Conservation (phyloP, 2,888 invertebrate genomes). For the Auanema freiburgensis region DNA sequence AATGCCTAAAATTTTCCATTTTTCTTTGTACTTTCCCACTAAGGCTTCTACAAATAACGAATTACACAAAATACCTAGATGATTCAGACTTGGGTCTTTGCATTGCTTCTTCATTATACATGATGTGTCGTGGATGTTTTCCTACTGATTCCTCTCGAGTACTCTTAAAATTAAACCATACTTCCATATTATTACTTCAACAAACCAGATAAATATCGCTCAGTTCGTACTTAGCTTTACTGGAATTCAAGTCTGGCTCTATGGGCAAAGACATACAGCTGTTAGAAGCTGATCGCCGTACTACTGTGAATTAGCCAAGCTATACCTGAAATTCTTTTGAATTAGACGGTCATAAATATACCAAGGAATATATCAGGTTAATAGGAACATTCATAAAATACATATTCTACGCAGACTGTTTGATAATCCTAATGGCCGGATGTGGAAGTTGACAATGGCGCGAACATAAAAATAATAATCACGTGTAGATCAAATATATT, state of each 20-base stretch:
- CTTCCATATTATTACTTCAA: not conserved
- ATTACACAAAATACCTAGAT: not conserved
- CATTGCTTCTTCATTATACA: not conserved
- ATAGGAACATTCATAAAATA: too few species aligned
- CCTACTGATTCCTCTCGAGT: not conserved
- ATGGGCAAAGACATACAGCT: constrained; percentile 4
- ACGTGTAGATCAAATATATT: too few species aligned
- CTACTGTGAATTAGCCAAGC: too few species aligned
- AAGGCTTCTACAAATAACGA: not conserved
- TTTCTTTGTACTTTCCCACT: constrained; percentile 1
- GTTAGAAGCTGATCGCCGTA: not conserved
- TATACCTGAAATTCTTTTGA: too few species aligned
- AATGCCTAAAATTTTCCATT: constrained; percentile 15
- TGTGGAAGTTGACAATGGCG: too few species aligned
- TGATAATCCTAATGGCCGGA: too few species aligned
- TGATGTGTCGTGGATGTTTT: too few species aligned
- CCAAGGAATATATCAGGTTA: too few species aligned
- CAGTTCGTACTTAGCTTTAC: not conserved
- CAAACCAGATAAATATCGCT: not conserved
- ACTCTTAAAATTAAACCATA: not conserved
- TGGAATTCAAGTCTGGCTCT: constrained; percentile 1
- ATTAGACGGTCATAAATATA: too few species aligned
- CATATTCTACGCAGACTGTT: too few species aligned
- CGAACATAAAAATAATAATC: too few species aligned
- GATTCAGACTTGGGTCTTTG: not conserved